Evolutionary conservation across 2,888 invertebrate species (phyloP).

Genomic region (Adineta ricciae): DNA sequence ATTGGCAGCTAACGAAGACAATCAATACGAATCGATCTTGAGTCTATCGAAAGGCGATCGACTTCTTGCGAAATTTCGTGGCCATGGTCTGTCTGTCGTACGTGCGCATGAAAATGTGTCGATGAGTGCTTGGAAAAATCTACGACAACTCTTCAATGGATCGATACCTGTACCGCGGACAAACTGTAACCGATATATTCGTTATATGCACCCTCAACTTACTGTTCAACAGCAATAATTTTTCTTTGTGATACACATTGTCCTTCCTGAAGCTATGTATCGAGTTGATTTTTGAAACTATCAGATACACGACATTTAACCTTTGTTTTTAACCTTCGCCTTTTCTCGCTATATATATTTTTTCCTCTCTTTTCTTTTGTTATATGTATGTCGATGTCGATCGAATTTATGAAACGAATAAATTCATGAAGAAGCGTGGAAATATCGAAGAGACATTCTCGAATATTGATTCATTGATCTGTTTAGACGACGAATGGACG

Average conservation of each 20-base stretch:
- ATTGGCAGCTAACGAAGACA: not conserved
- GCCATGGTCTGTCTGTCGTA: not conserved
- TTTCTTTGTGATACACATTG: too few species aligned
- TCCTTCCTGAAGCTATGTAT: too few species aligned
- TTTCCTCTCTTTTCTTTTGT: too few species aligned
- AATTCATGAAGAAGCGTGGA: too few species aligned
- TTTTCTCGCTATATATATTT: too few species aligned
- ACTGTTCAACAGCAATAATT: not conserved
- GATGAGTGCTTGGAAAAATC: not conserved
- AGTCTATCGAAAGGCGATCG: not conserved
- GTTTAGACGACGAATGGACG: not conserved
- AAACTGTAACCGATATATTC: not conserved
- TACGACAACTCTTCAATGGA: not conserved
- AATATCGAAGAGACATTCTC: too few species aligned
- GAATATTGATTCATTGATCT: not conserved
- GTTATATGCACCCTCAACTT: not conserved
- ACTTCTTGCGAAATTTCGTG: not conserved
- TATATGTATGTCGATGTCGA: too few species aligned
- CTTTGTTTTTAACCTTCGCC: too few species aligned
- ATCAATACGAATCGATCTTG: not conserved
- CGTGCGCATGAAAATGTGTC: not conserved
- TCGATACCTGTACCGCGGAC: not conserved
- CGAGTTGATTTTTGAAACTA: too few species aligned
- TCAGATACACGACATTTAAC: too few species aligned
- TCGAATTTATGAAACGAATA: too few species aligned